Base-by-base conservation (phyloP, 2,888 invertebrate genomes). In the Oxycera nigricornis region DNA sequence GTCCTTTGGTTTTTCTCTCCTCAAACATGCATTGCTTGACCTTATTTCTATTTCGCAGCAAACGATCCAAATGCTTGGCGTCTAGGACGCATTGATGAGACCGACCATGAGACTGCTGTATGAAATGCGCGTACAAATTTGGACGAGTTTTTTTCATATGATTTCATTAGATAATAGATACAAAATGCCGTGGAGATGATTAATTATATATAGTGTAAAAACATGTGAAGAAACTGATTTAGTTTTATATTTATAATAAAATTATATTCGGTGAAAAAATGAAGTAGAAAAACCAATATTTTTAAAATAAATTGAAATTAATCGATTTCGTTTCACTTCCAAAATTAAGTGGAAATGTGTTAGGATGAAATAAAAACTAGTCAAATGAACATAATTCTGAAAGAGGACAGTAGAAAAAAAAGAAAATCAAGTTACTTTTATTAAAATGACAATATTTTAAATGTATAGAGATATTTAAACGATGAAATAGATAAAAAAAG, bases 51-150 rank as follows among this genome's bases (percentile, higher is more conserved):
- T 74, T 72, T 39, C 82, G 39, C 79, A 90, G 91, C 90, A 79
- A 89, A 90, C 77, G 92, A 93, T 86, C 91, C 92, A 75, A 92
- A 93, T 85, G 92, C 92, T 78, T 93, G 92, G 92, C 89, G 92
- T 77, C 88, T 93, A 80, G 92, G 92, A 78, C 89, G 92, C 82
- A 93, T 93, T 86, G 93, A 93, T 85, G 93, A 93, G 87, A 89
- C 91, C 79, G 93, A 93, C 82, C 92, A 92, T 83, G 93, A 93
- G 86, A 93, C 93, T 83, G 91, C 92, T 78, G 93, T 93, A 84
- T 93, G 90, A 91, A 79, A 72, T 72, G 55, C 35, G 59, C 41
- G 72, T 72, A 59, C 72, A 72, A 72, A 59, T 72, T 41, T 28
- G 39, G 41, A 72, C 30, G 70, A 72, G 39, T 35, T 57, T 72